phyloP scores from a whole-genome alignment of 1,140 invertebrate genomes.

The Drosophila teissieri region DNA sequence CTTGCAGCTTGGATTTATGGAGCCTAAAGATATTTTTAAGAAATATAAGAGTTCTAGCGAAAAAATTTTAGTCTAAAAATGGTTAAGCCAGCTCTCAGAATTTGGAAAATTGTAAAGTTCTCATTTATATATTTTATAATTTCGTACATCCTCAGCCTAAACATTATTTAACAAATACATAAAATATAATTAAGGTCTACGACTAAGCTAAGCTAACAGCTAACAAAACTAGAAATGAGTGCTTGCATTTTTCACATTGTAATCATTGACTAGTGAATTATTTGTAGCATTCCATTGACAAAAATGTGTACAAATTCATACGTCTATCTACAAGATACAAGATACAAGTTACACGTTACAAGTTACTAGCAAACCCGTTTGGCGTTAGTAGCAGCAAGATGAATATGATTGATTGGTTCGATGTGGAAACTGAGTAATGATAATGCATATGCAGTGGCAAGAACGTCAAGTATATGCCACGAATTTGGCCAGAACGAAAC shows the following conservation, averaged over 20 bases:
- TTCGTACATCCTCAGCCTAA: constrained; percentile 61
- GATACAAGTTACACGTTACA: constrained; percentile 46
- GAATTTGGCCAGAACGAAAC: constrained; percentile 68
- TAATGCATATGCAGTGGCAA: constrained; percentile 48
- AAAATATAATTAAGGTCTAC: constrained; percentile 34
- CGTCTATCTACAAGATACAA: constrained; percentile 38
- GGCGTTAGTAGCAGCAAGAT: constrained; percentile 62
- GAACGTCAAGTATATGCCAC: constrained; percentile 66
- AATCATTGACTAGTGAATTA: constrained; percentile 83
- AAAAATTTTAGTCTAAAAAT: not conserved
- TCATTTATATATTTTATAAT: constrained; percentile 41
- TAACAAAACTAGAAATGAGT: constrained; percentile 72
- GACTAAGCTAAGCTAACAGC: constrained; percentile 20
- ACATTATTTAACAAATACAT: constrained; percentile 44
- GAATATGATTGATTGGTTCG: constrained; percentile 39
- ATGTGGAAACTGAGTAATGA: constrained; percentile 31
- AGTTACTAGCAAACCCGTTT: constrained; percentile 73
- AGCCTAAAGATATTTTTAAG: constrained; percentile 5
- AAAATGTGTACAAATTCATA: constrained; percentile 21
- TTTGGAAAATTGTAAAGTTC: not conserved
- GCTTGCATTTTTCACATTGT: constrained; percentile 80
- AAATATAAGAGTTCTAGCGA: not conserved
- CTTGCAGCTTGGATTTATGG: constrained; percentile 35
- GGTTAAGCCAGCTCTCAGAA: not conserved
- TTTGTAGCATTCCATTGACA: constrained; percentile 63